Base-by-base conservation (phyloP, 2,888 invertebrate genomes). In the Ischnura elegans region DNA sequence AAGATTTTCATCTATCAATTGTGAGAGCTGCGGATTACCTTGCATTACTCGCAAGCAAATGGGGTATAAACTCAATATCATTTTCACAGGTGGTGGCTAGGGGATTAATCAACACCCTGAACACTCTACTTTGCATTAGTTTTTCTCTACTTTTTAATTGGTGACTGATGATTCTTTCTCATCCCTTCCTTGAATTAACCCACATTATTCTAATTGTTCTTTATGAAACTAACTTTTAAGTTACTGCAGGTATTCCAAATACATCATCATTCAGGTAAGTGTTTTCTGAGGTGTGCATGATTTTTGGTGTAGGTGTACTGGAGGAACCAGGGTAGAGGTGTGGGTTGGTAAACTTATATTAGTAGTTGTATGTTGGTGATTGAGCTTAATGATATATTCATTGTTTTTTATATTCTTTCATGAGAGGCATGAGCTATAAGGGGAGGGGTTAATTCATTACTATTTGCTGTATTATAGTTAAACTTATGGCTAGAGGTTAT, bases 51-150 rank as follows among this genome's bases (percentile, higher is more conserved):
- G 55, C 87, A 55, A 87, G 55, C 43, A 90, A n/a, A 51, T 66
- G 55, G 42, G 90, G 42, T 90, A 25, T 90, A 45, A 90, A 66
- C n/a, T 66, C 90, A 90, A n/a, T 76, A 76, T 61, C 61, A 43
- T 61, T n/a, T 43, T 90, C 55, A 61, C 90, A 90, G 90, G 90
- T 90, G 90, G 61, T 90, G 90, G 90, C 61, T 90, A 66, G 55
- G 90, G 61, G n/a, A 90, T 90, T 55, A 90, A 46, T 87, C 51
- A 87, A 55, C 87, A 87, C 87, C 55, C 43, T 55, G 61, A 90
- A 76, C 36, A 25, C 36, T 36, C 45, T 90, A 61, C 90, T 55
- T 90, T 8, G 13, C 45, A 43, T 45, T 86, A 86, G 86, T 86
- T 46, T 45, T 25, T 86, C 43, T 86, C 6, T 86, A 45, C 45